phyloP scores from a whole-genome alignment of 1,140 invertebrate genomes.

The Panagrolaimus sp. region DNA sequence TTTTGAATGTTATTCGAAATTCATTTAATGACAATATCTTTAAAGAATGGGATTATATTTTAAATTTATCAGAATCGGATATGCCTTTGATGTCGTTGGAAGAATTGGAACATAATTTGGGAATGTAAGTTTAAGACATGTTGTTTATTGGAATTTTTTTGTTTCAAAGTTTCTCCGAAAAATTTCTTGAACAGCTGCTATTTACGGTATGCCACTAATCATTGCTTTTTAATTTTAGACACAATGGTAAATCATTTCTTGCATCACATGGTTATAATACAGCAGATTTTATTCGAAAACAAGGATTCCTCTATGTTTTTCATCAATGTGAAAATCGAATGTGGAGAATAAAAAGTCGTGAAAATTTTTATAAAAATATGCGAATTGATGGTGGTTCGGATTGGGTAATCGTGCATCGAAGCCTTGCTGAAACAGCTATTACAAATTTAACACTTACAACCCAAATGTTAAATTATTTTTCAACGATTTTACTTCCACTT shows the following conservation, averaged over 20 bases:
- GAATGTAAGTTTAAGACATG: too few species aligned
- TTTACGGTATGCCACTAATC: too few species aligned
- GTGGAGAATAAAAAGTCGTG: slow-evolving; percentile 79
- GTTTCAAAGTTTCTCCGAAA: too few species aligned
- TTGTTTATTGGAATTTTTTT: too few species aligned
- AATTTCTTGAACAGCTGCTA: too few species aligned
- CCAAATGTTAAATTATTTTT: slow-evolving; percentile 39
- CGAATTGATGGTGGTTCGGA: slow-evolving; percentile 92
- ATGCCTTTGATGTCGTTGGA: slow-evolving; percentile 44
- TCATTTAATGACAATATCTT: slow-evolving; percentile 62
- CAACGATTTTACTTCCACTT: slow-evolving; percentile 48
- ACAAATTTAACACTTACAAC: slow-evolving; percentile 47
- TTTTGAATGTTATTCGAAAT: slow-evolving; percentile 74
- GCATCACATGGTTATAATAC: slow-evolving; percentile 52
- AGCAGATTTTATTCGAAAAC: slow-evolving; percentile 78
- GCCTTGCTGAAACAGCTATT: slow-evolving; percentile 76
- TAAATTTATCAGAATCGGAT: slow-evolving; percentile 89
- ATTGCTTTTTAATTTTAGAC: slow-evolving; percentile 21
- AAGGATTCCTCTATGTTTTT: slow-evolving; percentile 92
- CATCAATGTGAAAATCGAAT: slow-evolving; percentile 93
- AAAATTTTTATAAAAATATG: slow-evolving; percentile 57
- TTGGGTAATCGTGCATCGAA: slow-evolving; percentile 84
- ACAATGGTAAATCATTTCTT: slow-evolving; percentile 47
- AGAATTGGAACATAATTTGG: slow-evolving; percentile 45
- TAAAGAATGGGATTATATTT: slow-evolving; percentile 84